Conservation (phyloP, 2,113 vertebrate species). For the Stegostoma tigrinum region DNA sequence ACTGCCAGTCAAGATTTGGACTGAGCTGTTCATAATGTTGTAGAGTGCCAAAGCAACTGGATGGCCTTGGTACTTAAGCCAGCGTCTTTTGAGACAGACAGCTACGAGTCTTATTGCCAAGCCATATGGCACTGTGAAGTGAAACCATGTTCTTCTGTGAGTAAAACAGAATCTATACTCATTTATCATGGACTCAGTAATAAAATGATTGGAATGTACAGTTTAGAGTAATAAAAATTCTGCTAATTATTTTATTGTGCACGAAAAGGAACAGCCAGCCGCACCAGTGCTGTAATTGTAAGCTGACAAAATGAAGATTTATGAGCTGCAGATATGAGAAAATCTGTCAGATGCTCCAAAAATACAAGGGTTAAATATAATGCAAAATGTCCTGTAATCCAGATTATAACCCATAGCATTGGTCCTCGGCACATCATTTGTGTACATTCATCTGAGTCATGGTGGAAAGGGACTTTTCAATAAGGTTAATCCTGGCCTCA, state of each 20-base stretch:
- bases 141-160: not conserved
- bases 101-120: not conserved
- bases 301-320: not conserved
- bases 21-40: not conserved
- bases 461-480: not conserved
- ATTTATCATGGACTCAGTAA: not conserved
- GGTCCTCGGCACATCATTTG: not conserved
- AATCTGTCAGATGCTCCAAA: not conserved
- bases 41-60: not conserved
- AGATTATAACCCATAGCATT: no score
- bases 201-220: not conserved
- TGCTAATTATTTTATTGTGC: not conserved
- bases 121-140: not conserved
- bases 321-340: not conserved
- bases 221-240: not conserved
- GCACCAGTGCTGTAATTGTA: not conserved
- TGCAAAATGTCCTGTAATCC: not conserved
- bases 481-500: not conserved
- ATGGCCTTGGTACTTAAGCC: not conserved
- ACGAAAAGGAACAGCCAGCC: not conserved
- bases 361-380: not conserved
- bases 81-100: slow-evolving; percentile 25
- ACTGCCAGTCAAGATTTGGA: not conserved
- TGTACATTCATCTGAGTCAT: not conserved
- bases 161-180: not conserved